phyloP scores from a whole-genome alignment of 2,888 invertebrate species.

The Meandrusa payeni region DNA sequence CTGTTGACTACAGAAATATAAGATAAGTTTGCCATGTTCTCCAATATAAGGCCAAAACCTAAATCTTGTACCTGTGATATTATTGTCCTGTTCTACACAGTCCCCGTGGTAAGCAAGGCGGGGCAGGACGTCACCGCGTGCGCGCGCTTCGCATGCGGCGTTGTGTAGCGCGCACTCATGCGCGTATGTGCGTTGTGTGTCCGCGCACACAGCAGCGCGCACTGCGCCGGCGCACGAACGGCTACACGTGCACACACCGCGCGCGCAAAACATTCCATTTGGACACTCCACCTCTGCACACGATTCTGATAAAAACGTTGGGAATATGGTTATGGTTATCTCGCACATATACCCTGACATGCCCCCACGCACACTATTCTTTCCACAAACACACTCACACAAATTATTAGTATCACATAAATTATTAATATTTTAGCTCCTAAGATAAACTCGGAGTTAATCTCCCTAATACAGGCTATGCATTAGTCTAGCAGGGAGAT shows the following conservation, averaged over 20 bases:
- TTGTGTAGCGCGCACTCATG: slow-evolving; percentile 92
- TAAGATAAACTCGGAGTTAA: too few relatives aligned
- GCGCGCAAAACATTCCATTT: slow-evolving; percentile 89
- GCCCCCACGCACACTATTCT: too few relatives aligned
- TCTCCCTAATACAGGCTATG: too few relatives aligned
- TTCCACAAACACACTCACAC: too few relatives aligned
- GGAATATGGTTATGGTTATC: too few relatives aligned
- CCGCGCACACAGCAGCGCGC: slow-evolving; percentile 89
- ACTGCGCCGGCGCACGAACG: slow-evolving; percentile 85
- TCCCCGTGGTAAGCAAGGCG: slow-evolving; percentile 88
- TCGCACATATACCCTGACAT: too few relatives aligned
- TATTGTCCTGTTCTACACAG: slow-evolving; percentile 85
- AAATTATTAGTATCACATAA: too few relatives aligned
- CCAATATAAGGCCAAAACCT: too few relatives aligned
- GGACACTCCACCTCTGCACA: slow-evolving; percentile 90
- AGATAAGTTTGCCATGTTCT: too few relatives aligned
- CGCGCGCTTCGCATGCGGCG: slow-evolving; percentile 84
- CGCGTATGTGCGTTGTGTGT: slow-evolving; percentile 86
- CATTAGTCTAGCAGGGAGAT: too few relatives aligned
- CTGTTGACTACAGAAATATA: too few relatives aligned
- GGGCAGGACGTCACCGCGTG: slow-evolving; percentile 80
- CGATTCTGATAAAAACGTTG: slow-evolving; percentile 78
- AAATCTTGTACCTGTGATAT: slow-evolving; percentile 40
- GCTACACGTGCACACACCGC: slow-evolving; percentile 91
- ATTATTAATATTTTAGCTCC: too few relatives aligned